A percentile compares a stretch with the other conserved stretches of the same genome.
phyloP scores from a whole-genome alignment of 1,140 invertebrate species.

The Nebria ingens region DNA sequence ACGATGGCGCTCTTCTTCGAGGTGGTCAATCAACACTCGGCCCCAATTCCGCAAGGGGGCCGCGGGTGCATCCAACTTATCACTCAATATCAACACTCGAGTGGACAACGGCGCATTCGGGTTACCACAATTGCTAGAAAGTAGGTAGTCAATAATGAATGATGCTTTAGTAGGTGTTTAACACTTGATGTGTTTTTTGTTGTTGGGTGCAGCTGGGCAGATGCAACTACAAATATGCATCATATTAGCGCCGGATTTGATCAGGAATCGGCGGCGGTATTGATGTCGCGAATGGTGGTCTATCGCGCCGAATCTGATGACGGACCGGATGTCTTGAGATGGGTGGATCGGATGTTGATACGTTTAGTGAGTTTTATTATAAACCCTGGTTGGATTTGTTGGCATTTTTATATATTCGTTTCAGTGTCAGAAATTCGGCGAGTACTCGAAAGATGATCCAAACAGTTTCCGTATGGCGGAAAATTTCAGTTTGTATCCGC shows the following conservation, averaged over 20 bases:
- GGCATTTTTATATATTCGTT: conserved; percentile 25
- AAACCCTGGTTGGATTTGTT: conserved; percentile 12
- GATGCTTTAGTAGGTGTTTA: too few relatives aligned
- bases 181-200: too few relatives aligned
- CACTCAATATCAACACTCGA: conserved; percentile 97
- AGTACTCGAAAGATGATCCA: conserved; percentile 95
- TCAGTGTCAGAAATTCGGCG: conserved; percentile 98
- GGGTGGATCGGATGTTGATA: conserved; percentile 97
- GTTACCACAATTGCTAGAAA: conserved; percentile 96
- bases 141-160: conserved; percentile 41
- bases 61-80: conserved; percentile 97
- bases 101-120: conserved; percentile 85
- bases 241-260: conserved; percentile 90
- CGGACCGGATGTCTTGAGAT: conserved; percentile 91
- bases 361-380: conserved; percentile 59
- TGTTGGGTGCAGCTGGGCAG: conserved; percentile 59
- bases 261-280: conserved; percentile 92
- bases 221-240: conserved; percentile 66
- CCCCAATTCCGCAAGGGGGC: conserved; percentile 90
- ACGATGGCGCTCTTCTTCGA: conserved; percentile 96
- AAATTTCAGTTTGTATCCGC: conserved; percentile 96
- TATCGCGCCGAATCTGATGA: conserved; percentile 94
- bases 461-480: conserved; percentile 91
- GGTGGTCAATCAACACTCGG: conserved; percentile 92
- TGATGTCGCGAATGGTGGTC: conserved; percentile 94